Evolutionary conservation across 1,140 invertebrate species (phyloP), one percentile per base, ranked within the genome.

Genomic region (Harpegnathos saltator): DNA sequence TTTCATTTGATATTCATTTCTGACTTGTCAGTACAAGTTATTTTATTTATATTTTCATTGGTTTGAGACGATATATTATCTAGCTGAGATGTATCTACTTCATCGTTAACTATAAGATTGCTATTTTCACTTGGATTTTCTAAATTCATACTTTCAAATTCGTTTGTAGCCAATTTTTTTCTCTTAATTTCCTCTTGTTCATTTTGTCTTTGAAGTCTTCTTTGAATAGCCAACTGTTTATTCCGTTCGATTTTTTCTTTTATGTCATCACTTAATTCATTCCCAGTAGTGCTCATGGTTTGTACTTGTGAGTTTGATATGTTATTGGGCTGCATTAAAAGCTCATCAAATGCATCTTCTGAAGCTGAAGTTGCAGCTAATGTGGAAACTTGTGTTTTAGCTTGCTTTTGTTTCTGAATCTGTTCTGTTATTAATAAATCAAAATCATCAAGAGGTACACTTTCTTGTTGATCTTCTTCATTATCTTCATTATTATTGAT

Each of bases 371-470:
- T 0, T 17, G 29, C 14, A 54, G 61, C 69, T 29, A 52, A 77
- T 17, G 7, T 9, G 19, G 66, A 59, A 54, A 15, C 11, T 58
- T 59, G 11, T 19, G 33, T 24, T 44, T 86, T 73, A 15, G 88
- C 84, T 62, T 84, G 82, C 17, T 88, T 85, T 38, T 89, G 84
- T 44, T 88, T 90, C 33, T 91, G 88, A 38, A 88, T 88, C 59
- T 95, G 94, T 85, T 95, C 93, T 22, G 93, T 93, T 59, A 95
- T 86, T 19, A 96, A 69, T 24, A 94, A 92, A 91, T 96, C 95
- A 69, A 95, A 95, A 63, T 95, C 92, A 89, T 95, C 94, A 0
- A 92, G 87, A 74, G 92, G 92, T 59, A 72, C 71, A 17, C 82
- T 82, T n/a, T 92, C 85, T 7, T 88, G 83, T 33, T 90, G 90